These are phyloP conservation scores for Drosophila guanche DNA, from an alignment of 1,140 invertebrate genomes.

Conservation along the genomic window DNA sequence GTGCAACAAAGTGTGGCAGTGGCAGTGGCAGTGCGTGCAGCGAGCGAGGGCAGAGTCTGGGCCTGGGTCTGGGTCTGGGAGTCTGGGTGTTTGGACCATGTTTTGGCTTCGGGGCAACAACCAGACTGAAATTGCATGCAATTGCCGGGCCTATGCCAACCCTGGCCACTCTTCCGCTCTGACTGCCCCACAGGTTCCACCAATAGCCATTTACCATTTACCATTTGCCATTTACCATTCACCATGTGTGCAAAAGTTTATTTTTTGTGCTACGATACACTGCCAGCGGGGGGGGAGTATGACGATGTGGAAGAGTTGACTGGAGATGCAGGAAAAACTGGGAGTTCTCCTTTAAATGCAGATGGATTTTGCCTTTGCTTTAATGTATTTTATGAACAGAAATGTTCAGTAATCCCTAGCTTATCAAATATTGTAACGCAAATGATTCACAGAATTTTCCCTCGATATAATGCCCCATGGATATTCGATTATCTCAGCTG, in stretches of 20 bases:
- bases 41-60: background rate
- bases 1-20: slow-evolving; percentile 7
- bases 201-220: slow-evolving; percentile 34
- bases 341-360: background rate
- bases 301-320: no score
- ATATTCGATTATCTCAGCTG: no score
- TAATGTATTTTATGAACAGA: no score
- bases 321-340: no score
- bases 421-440: no score
- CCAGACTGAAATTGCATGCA: slow-evolving; percentile 57
- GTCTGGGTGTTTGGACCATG: slow-evolving; percentile 20
- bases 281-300: no score
- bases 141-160: slow-evolving; percentile 22
- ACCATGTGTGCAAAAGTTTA: slow-evolving; percentile 58
- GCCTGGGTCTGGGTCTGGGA: background rate
- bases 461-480: no score
- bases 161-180: background rate
- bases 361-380: no score
- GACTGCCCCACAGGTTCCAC: background rate
- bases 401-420: no score
- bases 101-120: slow-evolving; percentile 38
- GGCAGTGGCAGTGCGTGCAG: slow-evolving; percentile 14
- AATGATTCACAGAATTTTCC: no score
- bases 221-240: slow-evolving; percentile 53
- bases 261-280: no score